Evolutionary conservation across 1,140 invertebrate genomes (phyloP), one percentile per base, ranked within the genome.

Genomic region (Zaprionus capensis): DNA sequence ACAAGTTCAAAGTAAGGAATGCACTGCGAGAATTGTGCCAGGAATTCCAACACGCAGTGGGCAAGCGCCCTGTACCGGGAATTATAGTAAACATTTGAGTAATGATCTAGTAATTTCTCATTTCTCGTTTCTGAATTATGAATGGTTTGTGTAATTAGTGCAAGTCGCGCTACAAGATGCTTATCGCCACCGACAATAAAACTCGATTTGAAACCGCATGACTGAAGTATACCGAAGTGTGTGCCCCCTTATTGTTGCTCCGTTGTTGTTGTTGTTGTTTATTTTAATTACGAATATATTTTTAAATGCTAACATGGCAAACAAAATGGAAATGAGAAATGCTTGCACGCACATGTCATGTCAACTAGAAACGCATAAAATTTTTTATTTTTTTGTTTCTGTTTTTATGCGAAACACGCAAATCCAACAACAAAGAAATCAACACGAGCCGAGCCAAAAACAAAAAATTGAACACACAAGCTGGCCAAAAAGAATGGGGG

Each of bases 281-380:
- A 71, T 75, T 84, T 90, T 88, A 90, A 85, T 90, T 88, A 90
- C 81, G 85, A 90, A 77, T 76, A 81, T 81, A 74, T 84, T 88
- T 88, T 88, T 87, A 88, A 88, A 88, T 82, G 83, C 81, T 90
- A 90, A 88, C 85, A 71, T 79, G 84, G 78, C 81, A 85, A 82
- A 90, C 86, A 79, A 76, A 85, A 90, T 88, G 86, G 76, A 82
- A 90, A 88, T 88, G 81, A 88, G 80, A 85, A 88, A 88, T 90
- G 85, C 81, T 88, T 90, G 85, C 85, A 88, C 85, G 85, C 85
- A 88, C 85, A 90, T 88, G 85, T 88, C 85, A 88, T 88, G 85
- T 88, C 85, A 90, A 90, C 85, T 88, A 82, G 78, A 85, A 88
- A 88, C 85, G 85, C 85, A 88, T 90, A 85, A 88, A 85, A 84